Evolutionary conservation across 1,140 invertebrate genomes (phyloP), one percentile per base, ranked within the genome.

Genomic region (Nasonia longicornis): DNA sequence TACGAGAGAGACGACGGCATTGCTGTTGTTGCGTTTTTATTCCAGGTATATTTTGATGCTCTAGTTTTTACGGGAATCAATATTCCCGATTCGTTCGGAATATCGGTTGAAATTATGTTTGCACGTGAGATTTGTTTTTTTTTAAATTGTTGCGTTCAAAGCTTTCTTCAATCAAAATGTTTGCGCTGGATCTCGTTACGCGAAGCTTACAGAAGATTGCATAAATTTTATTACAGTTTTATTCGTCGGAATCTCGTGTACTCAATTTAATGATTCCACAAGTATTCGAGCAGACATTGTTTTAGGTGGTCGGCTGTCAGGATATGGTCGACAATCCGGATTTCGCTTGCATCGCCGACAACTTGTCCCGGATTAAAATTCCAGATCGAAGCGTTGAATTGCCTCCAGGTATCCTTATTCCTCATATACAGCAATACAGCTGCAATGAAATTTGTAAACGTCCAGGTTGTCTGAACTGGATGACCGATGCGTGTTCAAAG

Each of bases 1-100:
- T 92, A 92, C 1, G 93, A 93, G 12, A 93, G 96, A 84, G 89
- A 92, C 1, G 96, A 96, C 86, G 96, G 96, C 16, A 87, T 97
- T 35, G 94, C 95, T 1, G 84, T 86, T 69, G 35, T 88, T 14
- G 84, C 85, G 2, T 87, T 84, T 63, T 58, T 87, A 14, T 83
- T 88, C 70, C 87, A 87, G 67, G 86, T 87, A 79, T 20, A 81
- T 58, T 58, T 58, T 35, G 6, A 42, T 42, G 38, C 38, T 42
- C 38, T 42, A 42, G 10, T 20, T 69, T 12, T 31, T 45, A 42
- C 8, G 38, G 3, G 38, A 38, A 31, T 31, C 31, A 31, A 31
- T 31, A 31, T 31, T 26, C 26, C 26, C 26, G 26, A 26, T 26
- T 26, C 26, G 26, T 26, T 26, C 26, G 26, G 26, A 26, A 26